Conservation (phyloP, 1,140 invertebrate genomes). For the Diabrotica virgifera region DNA sequence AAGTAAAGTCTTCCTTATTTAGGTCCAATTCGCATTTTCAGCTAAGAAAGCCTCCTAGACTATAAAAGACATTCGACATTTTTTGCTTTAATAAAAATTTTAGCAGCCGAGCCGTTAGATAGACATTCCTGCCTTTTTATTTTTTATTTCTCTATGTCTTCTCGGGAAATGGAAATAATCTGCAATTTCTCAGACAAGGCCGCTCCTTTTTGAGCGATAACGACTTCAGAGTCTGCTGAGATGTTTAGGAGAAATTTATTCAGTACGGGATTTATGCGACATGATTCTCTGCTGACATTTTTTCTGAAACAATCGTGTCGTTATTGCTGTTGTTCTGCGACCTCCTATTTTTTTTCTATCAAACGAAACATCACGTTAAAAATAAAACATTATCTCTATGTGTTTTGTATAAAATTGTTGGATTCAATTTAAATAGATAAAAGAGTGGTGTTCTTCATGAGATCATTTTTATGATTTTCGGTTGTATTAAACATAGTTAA, state of each 20-base stretch:
- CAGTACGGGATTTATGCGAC: conserved; percentile 2
- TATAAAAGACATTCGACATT: conserved; percentile 3
- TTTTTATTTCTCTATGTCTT: background rate
- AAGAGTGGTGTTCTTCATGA: no score
- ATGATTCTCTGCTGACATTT: background rate
- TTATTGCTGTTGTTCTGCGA: no score
- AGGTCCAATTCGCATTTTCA: background rate
- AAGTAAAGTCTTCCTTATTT: background rate
- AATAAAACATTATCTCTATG: no score
- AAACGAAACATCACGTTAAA: no score
- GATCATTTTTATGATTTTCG: no score
- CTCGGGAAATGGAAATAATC: conserved; percentile 2
- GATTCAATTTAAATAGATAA: no score
- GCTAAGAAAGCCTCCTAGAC: background rate
- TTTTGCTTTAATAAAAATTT: background rate
- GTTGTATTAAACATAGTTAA: no score
- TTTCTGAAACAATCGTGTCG: background rate
- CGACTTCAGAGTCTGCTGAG: background rate
- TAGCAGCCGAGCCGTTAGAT: background rate
- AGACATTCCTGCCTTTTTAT: background rate
- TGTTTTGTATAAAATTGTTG: no score
- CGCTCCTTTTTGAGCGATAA: background rate
- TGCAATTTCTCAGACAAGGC: conserved; percentile 1
- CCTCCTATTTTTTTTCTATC: no score
- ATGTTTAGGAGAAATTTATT: conserved; percentile 3